These are phyloP conservation scores for Chaetodon trifascialis DNA, from an alignment of 2,113 vertebrate genomes.

Conservation along the genomic window DNA sequence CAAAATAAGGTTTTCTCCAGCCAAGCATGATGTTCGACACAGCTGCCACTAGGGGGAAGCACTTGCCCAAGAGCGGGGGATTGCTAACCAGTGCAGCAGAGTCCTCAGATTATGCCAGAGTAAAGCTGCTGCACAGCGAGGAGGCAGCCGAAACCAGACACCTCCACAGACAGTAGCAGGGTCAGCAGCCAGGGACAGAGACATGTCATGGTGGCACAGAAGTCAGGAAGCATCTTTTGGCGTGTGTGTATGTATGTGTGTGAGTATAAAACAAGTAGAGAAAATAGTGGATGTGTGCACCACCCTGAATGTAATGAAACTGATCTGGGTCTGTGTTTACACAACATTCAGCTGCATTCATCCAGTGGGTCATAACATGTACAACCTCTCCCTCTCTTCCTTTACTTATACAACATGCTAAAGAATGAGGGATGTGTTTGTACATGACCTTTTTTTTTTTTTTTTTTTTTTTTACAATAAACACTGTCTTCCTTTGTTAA, in stretches of 20 bases:
- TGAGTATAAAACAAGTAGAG: not conserved
- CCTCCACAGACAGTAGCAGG: slow-evolving; percentile 15
- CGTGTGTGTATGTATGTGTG: slow-evolving; percentile 6
- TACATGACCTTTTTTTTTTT: slow-evolving; percentile 13
- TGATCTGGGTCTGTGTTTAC: slow-evolving; percentile 53
- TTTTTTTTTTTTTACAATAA: slow-evolving; percentile 17
- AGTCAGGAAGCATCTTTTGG: slow-evolving; percentile 4
- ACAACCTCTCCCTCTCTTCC: slow-evolving; percentile 15
- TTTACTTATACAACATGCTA: slow-evolving; percentile 31
- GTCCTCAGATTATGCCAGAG: slow-evolving; percentile 19
- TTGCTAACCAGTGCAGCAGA: slow-evolving; percentile 27
- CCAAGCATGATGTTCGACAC: not conserved
- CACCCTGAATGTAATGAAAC: slow-evolving; percentile 38
- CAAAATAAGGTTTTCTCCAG: not conserved
- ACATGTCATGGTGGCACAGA: not conserved
- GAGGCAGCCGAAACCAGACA: slow-evolving; percentile 47
- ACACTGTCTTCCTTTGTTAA: slow-evolving; percentile 7
- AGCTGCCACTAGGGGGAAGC: slow-evolving; percentile 74
- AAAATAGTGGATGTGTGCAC: not conserved
- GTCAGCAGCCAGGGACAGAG: not conserved
- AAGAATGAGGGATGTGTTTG: slow-evolving; percentile 54
- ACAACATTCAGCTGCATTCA: slow-evolving; percentile 53
- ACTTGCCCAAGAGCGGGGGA: not conserved
- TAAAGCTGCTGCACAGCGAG: slow-evolving; percentile 50
- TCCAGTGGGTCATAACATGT: slow-evolving; percentile 36